A percentile compares a stretch with the other conserved stretches of the same genome.
Evolutionary conservation across 2,797 vertebrate genomes (phyloP).

Genomic region (Gouania willdenowi): DNA sequence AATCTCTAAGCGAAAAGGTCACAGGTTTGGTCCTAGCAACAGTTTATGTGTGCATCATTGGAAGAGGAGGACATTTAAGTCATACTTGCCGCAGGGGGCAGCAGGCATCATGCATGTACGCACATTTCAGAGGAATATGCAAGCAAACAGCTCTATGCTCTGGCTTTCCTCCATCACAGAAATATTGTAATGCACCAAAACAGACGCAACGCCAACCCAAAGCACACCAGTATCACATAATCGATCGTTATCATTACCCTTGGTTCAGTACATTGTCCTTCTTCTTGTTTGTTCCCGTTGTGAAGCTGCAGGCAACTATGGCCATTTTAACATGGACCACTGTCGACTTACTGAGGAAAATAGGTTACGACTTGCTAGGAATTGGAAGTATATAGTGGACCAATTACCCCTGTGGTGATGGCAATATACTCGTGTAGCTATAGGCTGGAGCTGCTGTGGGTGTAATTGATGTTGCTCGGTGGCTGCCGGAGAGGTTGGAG

Average conservation of each 20-base stretch:
- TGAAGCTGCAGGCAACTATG: slow-evolving; percentile 51
- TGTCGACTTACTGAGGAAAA: slow-evolving; percentile 66
- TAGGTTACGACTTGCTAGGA: slow-evolving; percentile 58
- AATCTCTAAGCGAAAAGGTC: slow-evolving; percentile 54
- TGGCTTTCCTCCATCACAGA: background rate
- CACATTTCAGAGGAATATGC: slow-evolving; percentile 22
- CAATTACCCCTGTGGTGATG: slow-evolving; percentile 74
- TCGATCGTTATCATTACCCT: slow-evolving; percentile 24
- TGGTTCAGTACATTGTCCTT: slow-evolving; percentile 10
- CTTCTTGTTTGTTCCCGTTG: slow-evolving; percentile 34
- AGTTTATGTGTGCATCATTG: slow-evolving; percentile 38
- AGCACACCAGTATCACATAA: slow-evolving; percentile 6
- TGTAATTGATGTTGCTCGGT: slow-evolving; percentile 73
- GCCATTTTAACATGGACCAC: slow-evolving; percentile 66
- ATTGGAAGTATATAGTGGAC: slow-evolving; percentile 69
- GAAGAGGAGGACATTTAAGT: slow-evolving; percentile 37
- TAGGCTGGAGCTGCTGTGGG: slow-evolving; percentile 53
- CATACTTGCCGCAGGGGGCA: slow-evolving; percentile 1
- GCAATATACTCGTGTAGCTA: slow-evolving; percentile 64
- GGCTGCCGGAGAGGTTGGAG: slow-evolving; percentile 63
- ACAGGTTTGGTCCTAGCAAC: slow-evolving; percentile 39
- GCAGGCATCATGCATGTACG: slow-evolving; percentile 22
- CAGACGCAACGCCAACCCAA: background rate
- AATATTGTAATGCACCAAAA: slow-evolving; percentile 8
- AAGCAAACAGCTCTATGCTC: background rate